phyloP scores from a whole-genome alignment of 1,140 invertebrate species.

The Sesamia nonagrioides region DNA sequence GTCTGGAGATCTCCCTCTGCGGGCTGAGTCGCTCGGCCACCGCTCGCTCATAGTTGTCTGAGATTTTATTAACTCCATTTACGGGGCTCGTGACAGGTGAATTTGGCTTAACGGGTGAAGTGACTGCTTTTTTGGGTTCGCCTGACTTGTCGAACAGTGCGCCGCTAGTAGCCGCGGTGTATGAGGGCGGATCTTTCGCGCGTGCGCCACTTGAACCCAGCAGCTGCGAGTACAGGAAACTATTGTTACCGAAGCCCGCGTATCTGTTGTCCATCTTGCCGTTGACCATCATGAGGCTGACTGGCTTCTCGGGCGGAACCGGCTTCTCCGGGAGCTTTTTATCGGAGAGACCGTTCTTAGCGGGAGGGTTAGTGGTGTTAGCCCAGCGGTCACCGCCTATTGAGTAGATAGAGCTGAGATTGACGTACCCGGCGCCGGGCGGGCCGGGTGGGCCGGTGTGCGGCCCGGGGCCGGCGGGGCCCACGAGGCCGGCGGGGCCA shows the following conservation, averaged over 20 bases:
- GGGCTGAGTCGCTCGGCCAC: conserved; percentile 79
- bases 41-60: conserved; percentile 84
- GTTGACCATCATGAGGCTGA: conserved; percentile 83
- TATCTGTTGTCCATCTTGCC: conserved; percentile 81
- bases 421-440: conserved; percentile 74
- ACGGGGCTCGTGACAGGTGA: conserved; percentile 79
- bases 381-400: conserved; percentile 74
- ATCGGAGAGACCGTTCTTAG: conserved; percentile 73
- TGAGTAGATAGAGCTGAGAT: conserved; percentile 85
- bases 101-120: conserved; percentile 70
- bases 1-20: conserved; percentile 72
- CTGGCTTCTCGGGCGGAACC: conserved; percentile 80
- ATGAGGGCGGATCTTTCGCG: conserved; percentile 79
- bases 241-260: conserved; percentile 79
- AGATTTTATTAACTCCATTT: conserved; percentile 85
- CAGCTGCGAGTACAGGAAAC: conserved; percentile 85
- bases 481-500: conserved; percentile 49
- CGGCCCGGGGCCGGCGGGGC: conserved; percentile 36
- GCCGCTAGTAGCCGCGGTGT: conserved; percentile 74
- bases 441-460: conserved; percentile 38
- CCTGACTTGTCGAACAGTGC: conserved; percentile 66
- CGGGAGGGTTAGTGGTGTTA: conserved; percentile 55
- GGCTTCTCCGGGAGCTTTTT: conserved; percentile 78
- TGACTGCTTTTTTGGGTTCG: conserved; percentile 60
- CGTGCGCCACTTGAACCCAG: conserved; percentile 72